These are phyloP conservation scores for Daphoenositta chrysoptera DNA, from an alignment of 2,113 vertebrate genomes.

Conservation along the genomic window DNA sequence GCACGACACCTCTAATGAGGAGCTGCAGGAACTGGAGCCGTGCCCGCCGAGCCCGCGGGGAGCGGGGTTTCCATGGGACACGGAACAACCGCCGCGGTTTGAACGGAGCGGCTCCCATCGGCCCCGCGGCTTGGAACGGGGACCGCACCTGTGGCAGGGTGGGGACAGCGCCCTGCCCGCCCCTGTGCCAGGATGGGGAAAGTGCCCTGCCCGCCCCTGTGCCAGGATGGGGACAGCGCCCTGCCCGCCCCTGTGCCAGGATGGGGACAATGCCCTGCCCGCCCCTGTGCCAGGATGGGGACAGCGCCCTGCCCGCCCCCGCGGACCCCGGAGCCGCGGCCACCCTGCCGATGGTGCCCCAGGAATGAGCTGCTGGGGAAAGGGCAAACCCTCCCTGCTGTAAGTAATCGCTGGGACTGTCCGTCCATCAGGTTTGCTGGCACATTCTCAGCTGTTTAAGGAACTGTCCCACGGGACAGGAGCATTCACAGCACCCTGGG, in stretches of 20 bases:
- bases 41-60: neutral
- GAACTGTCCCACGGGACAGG: neutral
- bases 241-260: neutral
- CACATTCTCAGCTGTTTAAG: fast-evolving
- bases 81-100: slow-evolving; percentile 53
- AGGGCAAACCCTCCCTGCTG: neutral
- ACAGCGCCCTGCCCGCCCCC: neutral
- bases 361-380: neutral
- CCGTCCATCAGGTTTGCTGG: neutral
- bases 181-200: neutral
- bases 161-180: neutral
- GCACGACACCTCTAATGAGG: neutral
- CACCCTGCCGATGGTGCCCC: neutral
- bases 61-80: neutral
- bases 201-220: neutral
- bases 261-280: neutral
- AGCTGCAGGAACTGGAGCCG: neutral
- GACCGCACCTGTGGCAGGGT: neutral
- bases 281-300: neutral
- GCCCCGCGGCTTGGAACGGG: slow-evolving; percentile 44
- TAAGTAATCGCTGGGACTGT: fast-evolving
- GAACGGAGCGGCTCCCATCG: slow-evolving; percentile 70
- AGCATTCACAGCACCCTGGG: fast-evolving
- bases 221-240: neutral
- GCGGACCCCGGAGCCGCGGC: fast-evolving